Evolutionary conservation across 2,888 invertebrate species (phyloP).

Genomic region (Sylvicola fuscatus): DNA sequence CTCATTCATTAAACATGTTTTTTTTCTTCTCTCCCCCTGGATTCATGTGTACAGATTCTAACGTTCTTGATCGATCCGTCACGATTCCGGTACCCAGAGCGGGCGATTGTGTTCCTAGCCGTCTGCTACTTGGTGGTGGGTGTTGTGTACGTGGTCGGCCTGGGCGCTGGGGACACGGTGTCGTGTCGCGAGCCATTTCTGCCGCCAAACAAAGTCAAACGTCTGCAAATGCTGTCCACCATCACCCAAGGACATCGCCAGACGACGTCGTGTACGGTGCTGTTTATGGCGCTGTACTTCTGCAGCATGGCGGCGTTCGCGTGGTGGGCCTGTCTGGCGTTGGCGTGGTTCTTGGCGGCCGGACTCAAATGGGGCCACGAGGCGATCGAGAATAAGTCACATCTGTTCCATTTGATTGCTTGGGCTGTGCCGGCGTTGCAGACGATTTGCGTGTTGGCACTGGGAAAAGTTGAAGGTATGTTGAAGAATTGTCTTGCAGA

Average conservation of each 20-base stretch:
- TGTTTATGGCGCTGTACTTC: constrained; percentile 92
- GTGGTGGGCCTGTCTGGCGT: constrained; percentile 93
- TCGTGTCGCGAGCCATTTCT: constrained; percentile 67
- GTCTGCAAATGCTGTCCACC: constrained; percentile 55
- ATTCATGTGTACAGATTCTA: constrained; percentile 31
- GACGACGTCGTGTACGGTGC: constrained; percentile 55
- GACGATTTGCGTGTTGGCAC: constrained; percentile 84
- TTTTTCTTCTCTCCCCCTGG: constrained; percentile 6
- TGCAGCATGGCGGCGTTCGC: constrained; percentile 93
- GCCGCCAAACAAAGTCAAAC: constrained; percentile 44
- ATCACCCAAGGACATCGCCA: constrained; percentile 39
- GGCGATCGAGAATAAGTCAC: constrained; percentile 91
- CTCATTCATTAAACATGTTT: constrained; percentile 6
- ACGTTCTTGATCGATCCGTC: constrained; percentile 90
- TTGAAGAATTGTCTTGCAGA: neutral
- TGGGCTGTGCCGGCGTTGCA: constrained; percentile 95
- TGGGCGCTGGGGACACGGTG: constrained; percentile 61
- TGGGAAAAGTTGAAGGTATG: constrained; percentile 87
- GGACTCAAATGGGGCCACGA: constrained; percentile 97
- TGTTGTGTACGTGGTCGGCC: constrained; percentile 72
- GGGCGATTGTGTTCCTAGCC: constrained; percentile 92
- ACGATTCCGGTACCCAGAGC: constrained; percentile 91
- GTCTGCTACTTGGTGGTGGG: constrained; percentile 93
- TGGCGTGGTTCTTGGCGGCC: constrained; percentile 93
- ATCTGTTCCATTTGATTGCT: constrained; percentile 93